Evolutionary conservation across 2,113 vertebrate genomes (phyloP), one percentile per base, ranked within the genome.

Genomic region (Catagonus wagneri): DNA sequence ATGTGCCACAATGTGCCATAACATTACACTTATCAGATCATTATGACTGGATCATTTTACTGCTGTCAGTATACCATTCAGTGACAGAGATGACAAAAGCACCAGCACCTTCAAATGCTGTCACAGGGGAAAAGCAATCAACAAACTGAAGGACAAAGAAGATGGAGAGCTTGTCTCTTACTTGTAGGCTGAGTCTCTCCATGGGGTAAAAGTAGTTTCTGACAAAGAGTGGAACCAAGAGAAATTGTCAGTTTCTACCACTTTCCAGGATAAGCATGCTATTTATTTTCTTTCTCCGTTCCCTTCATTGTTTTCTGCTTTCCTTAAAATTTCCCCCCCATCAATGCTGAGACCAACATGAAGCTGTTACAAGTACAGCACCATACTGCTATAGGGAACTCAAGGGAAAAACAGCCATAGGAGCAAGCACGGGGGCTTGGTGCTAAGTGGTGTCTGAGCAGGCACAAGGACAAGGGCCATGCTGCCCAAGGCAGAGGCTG

Each of bases 111-210:
- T 92, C 80, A 90, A 86, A 83, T 23, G 72, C 44, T 8, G 12
- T 44, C 34, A 44, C 0, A 29, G 69, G 60, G 69, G n/a, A 89
- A 76, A 90, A 74, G 17, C 83, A 86, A 66, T 66, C 34, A 84
- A 69, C 56, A 74, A 95, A 87, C 19, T 76, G 66, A 96, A 76
- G 74, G 32, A 66, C 54, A 88, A 90, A 83, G 39, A 83, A n/a
- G 61, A 83, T 8, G 10, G 29, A 88, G 4, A 76, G 44, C 36
- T 61, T 76, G n/a, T 76, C 27, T 74, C 52, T 29, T 29, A 17
- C 63, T 29, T 80, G 58, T 34, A 78, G 58, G 44, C 0, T 63
- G 75, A 83, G 50, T 60, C 15, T 29, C 11, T 89, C 89, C 15
- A 68, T 15, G 0, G 83, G 39, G 17, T 17, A 52, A 20, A 74